Percentiles rank a stretch among this genome's conserved stretches.
phyloP scores from a whole-genome alignment of 2,113 vertebrate genomes.

The Hoplias malabaricus region DNA sequence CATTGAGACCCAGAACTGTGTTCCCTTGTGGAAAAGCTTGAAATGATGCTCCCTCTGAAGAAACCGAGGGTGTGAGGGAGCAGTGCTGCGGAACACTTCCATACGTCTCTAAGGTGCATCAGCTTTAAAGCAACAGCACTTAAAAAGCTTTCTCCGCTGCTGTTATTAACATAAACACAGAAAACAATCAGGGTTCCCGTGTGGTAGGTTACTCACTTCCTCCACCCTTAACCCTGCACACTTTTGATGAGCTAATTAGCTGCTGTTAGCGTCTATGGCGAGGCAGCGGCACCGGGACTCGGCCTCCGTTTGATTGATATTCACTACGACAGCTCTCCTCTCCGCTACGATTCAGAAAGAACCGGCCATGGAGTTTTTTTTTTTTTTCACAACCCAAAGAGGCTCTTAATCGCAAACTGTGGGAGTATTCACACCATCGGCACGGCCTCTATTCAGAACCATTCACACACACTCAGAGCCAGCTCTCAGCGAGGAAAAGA shows the following conservation, averaged over 20 bases:
- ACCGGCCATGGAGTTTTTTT: neutral
- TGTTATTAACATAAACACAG: neutral
- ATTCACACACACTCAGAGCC: neutral
- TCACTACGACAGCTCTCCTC: neutral
- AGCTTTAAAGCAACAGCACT: neutral
- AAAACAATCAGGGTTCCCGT: neutral
- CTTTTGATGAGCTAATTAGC: constrained; percentile 10
- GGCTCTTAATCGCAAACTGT: constrained; percentile 15
- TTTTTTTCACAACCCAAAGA: neutral
- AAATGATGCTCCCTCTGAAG: too few relatives aligned
- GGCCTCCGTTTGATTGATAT: neutral
- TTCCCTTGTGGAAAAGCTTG: too few relatives aligned
- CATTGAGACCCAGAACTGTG: too few relatives aligned
- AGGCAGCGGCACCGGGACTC: neutral
- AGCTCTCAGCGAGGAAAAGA: neutral
- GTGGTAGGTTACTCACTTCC: neutral
- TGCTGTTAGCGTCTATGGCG: constrained; percentile 9
- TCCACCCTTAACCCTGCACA: constrained; percentile 2
- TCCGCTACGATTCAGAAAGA: neutral
- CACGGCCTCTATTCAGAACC: neutral
- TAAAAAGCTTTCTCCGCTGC: neutral
- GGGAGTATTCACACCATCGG: neutral
- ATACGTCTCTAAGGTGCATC: neutral
- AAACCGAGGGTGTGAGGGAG: too few relatives aligned
- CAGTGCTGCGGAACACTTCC: too few relatives aligned